phyloP scores from a whole-genome alignment of 1,140 invertebrate species.

The Acromyrmex heyeri region DNA sequence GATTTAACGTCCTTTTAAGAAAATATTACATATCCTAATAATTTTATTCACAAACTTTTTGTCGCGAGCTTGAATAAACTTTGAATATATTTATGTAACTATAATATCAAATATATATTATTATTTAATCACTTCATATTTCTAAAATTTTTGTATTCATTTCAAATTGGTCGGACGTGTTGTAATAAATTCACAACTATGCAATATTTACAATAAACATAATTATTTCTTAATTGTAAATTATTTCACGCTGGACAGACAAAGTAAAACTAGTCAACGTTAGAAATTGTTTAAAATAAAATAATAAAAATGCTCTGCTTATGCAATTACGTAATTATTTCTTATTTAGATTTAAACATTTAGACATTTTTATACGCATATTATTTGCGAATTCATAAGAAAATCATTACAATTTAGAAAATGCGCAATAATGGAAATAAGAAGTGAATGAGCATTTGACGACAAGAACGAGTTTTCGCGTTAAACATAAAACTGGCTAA shows the following conservation, averaged over 20 bases:
- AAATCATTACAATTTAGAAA: constrained; percentile 43
- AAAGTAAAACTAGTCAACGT: neutral
- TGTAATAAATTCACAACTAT: neutral
- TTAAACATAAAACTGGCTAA: constrained; percentile 33
- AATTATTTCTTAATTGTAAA: neutral
- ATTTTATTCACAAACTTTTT: neutral
- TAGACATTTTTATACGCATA: neutral
- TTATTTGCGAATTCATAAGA: constrained; percentile 6
- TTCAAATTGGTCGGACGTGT: neutral
- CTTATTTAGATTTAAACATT: neutral
- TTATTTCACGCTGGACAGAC: neutral
- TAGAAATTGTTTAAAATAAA: neutral
- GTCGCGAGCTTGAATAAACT: neutral
- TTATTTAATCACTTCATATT: neutral
- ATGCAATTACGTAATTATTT: constrained; percentile 2
- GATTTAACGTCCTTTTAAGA: neutral
- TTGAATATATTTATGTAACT: neutral
- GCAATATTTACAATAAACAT: neutral
- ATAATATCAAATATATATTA: neutral
- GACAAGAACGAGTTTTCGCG: constrained; percentile 27
- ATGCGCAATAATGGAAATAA: constrained; percentile 32
- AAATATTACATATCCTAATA: neutral
- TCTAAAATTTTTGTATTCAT: neutral
- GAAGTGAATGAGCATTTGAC: constrained; percentile 43
- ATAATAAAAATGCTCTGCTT: neutral